phyloP scores from a whole-genome alignment of 2,797 vertebrate species.

The Distichodus sexfasciatus region DNA sequence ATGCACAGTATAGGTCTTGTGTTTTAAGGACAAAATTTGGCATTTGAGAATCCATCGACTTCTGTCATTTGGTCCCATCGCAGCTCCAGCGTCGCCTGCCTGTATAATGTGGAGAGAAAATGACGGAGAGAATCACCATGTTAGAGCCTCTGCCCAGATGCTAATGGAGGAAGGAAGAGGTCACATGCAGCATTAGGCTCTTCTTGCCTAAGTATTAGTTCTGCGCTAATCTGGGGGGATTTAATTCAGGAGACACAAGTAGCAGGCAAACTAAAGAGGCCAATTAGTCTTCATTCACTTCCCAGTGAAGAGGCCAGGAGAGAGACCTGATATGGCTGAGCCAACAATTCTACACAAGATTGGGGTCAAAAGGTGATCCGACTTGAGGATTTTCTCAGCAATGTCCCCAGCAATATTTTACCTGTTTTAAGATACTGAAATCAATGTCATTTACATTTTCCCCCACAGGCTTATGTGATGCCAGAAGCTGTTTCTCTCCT shows the following conservation, averaged over 20 bases:
- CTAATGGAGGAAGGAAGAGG: slow-evolving; percentile 44
- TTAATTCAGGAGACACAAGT: slow-evolving; percentile 40
- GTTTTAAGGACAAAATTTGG: neutral
- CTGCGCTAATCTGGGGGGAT: slow-evolving; percentile 48
- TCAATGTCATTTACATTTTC: neutral
- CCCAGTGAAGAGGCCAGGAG: slow-evolving; percentile 13
- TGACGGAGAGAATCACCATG: neutral
- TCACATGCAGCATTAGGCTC: slow-evolving; percentile 33
- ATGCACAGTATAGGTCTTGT: neutral
- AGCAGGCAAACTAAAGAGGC: slow-evolving; percentile 43
- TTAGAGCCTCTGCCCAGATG: slow-evolving; percentile 30
- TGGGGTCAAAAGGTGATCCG: slow-evolving; percentile 31
- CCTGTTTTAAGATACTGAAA: neutral
- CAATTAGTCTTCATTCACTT: slow-evolving; percentile 48
- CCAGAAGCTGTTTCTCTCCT: too few species aligned
- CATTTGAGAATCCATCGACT: neutral
- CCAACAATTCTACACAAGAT: slow-evolving; percentile 36
- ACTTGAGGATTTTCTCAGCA: slow-evolving; percentile 5
- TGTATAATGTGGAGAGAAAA: slow-evolving; percentile 6
- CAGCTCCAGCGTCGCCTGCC: neutral
- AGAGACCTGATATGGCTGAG: slow-evolving; percentile 22
- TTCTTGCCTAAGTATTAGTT: slow-evolving; percentile 32
- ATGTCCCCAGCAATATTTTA: neutral
- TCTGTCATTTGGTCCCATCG: neutral
- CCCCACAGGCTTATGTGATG: neutral